phyloP scores from a whole-genome alignment of 2,797 vertebrate species.

The Gobio occitaniae region DNA sequence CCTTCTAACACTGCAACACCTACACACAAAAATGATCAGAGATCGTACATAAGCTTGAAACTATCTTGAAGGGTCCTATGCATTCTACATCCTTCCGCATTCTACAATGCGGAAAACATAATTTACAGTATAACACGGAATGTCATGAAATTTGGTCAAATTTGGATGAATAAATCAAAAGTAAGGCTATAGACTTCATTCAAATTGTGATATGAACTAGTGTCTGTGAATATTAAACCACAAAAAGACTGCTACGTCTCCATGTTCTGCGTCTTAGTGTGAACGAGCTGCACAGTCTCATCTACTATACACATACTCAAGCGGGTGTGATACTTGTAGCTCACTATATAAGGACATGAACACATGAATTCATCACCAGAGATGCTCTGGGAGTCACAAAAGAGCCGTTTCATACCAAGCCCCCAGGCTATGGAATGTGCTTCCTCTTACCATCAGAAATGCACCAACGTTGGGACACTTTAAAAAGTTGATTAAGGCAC shows the following conservation, averaged over 20 bases:
- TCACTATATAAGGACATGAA: too few species aligned
- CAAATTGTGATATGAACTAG: not conserved
- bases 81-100: too few species aligned
- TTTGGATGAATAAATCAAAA: not conserved
- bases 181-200: not conserved
- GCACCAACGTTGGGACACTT: too few species aligned
- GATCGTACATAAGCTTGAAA: not conserved
- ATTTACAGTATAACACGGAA: not conserved
- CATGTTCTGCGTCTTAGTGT: not conserved
- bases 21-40: constrained; percentile 59
- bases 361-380: not conserved
- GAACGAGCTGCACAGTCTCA: not conserved
- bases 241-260: not conserved
- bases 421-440: too few species aligned
- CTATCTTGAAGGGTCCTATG: not conserved
- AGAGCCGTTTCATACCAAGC: too few species aligned
- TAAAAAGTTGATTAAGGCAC: too few species aligned
- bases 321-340: not conserved
- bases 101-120: too few species aligned
- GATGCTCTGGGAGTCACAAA: not conserved
- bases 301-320: not conserved
- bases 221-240: not conserved
- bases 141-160: too few species aligned
- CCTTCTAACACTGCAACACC: constrained; percentile 95
- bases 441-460: too few species aligned